phyloP scores from a whole-genome alignment of 2,888 invertebrate species.

The Melitaea athalia region DNA sequence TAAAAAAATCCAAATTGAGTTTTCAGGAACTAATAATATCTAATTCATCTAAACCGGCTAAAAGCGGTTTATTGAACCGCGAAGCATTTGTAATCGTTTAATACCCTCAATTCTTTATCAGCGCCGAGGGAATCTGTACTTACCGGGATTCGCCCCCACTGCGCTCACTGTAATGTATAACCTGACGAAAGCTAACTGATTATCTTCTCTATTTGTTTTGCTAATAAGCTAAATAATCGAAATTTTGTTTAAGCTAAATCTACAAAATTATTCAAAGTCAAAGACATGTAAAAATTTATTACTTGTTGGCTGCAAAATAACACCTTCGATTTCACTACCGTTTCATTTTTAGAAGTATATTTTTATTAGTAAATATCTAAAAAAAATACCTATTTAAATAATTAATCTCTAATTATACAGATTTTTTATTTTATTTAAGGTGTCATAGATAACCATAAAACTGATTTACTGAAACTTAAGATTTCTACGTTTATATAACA shows the following conservation, averaged over 20 bases:
- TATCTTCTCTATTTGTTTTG: constrained; percentile 33
- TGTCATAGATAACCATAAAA: too few relatives aligned
- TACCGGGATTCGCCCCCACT: constrained; percentile 60
- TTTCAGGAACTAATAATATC: constrained; percentile 44
- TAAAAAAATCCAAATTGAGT: neutral
- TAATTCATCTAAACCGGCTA: constrained; percentile 72
- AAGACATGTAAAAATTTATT: neutral
- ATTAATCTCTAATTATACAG: too few relatives aligned
- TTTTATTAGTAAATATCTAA: too few relatives aligned
- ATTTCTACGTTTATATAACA: too few relatives aligned
- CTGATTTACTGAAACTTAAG: too few relatives aligned
- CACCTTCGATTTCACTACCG: too few relatives aligned
- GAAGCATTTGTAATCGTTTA: constrained; percentile 83
- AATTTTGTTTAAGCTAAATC: neutral
- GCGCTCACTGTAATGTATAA: constrained; percentile 62
- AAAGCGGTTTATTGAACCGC: constrained; percentile 80
- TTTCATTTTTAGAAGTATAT: too few relatives aligned
- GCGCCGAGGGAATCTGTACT: constrained; percentile 61
- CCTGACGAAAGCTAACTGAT: constrained; percentile 73
- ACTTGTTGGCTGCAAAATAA: neutral
- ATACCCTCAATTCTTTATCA: constrained; percentile 83
- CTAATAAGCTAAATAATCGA: constrained; percentile 18
- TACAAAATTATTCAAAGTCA: neutral
- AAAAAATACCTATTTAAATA: too few relatives aligned
- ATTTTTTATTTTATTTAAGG: too few relatives aligned